Base-by-base conservation (phyloP, 2,797 vertebrate genomes). In the Tinamus major region DNA sequence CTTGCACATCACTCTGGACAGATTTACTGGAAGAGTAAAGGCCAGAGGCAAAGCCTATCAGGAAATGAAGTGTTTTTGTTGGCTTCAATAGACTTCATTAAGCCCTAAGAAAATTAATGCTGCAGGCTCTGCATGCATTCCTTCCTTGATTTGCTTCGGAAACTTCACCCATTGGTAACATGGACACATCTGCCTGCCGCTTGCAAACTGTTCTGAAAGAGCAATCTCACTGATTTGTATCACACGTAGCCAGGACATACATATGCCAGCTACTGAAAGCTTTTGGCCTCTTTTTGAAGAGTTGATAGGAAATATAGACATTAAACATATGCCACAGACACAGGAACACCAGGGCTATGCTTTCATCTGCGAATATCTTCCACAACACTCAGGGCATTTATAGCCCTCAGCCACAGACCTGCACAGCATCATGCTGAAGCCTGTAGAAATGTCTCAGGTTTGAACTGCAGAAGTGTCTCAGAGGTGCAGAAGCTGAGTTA, bases 371-470 rank as follows among this genome's bases (percentile, higher is more conserved):
- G 48, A 61, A 2, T 2, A 3, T 51, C 26, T 84, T 53, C 21
- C 21, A 58, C 33, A 78, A 5, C 8, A 10, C 6, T 9, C 0
- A 1, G 13, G 2, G 37, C 11, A 58, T 76, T 58, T n/a, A n/a
- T 42, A n/a, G 1, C 23, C 15, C 1, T 1, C 20, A 63, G 7
- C 31, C 49, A 44, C 3, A 15, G 61, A 65, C 10, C 9, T 59
- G n/a, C 0, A 0, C 67, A 72, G 13, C 27, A 71, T 6, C 4
- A 33, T 0, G 2, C 10, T 27, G 24, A 11, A 53, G 18, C 35
- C 58, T 51, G 2, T 19, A 35, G 31, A 64, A 75, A 17, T 63
- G 51, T 59, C 42, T 6, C n/a, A 69, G 29, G 14, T 13, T 18
- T 62, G 35, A 49, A 46, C 35, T 49, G 24, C 31, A 64, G 61